Evolutionary conservation across 2,113 vertebrate genomes (phyloP).

Genomic region (Pelobates fuscus): DNA sequence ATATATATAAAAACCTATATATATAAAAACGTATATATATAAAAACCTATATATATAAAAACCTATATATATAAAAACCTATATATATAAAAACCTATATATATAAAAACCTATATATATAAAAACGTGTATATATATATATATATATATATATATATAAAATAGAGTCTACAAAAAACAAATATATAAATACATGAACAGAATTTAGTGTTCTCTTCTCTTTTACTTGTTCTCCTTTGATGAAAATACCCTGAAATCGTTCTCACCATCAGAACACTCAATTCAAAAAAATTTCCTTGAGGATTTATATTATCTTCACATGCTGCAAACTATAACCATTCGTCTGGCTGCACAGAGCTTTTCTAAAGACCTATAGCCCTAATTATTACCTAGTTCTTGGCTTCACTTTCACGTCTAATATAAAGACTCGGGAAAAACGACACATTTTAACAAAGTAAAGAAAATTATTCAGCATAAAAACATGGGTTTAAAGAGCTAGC

Average conservation of each 20-base stretch:
- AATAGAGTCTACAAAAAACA: too few species aligned
- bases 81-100: too few species aligned
- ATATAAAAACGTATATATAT: too few species aligned
- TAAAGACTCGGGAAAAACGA: background rate
- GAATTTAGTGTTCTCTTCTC: too few species aligned
- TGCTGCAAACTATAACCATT: background rate
- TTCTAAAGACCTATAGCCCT: background rate
- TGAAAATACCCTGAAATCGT: background rate
- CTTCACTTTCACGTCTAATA: background rate
- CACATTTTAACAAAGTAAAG: conserved; percentile 55
- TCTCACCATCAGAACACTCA: background rate
- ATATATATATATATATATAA: too few species aligned
- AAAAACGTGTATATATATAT: too few species aligned
- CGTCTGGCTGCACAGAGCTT: background rate
- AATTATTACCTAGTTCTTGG: background rate
- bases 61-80: too few species aligned
- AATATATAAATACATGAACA: too few species aligned
- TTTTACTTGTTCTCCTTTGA: background rate
- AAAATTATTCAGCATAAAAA: conserved; percentile 55
- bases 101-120: too few species aligned
- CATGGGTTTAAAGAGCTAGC: conserved; percentile 54
- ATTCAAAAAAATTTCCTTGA: background rate
- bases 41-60: too few species aligned
- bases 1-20: too few species aligned
- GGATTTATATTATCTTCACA: background rate